Percentiles rank a stretch among this genome's conserved stretches.
phyloP scores from a whole-genome alignment of 2,888 invertebrate species.

The Subacronicta megacephala region DNA sequence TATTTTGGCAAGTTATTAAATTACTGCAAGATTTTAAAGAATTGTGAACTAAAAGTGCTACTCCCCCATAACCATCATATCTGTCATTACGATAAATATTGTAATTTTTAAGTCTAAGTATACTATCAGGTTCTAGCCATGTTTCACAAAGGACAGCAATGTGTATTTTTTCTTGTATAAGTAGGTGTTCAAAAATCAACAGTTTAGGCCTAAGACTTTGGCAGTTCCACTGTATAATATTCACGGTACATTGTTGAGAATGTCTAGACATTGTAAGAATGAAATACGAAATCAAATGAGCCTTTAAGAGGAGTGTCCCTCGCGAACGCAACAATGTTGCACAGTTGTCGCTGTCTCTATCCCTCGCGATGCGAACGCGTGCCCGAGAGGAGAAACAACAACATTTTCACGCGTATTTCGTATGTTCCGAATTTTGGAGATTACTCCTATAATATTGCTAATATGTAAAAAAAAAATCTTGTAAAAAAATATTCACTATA shows the following conservation, averaged over 20 bases:
- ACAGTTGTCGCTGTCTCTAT: too few relatives aligned
- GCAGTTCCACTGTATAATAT: conserved; percentile 51
- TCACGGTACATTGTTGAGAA: conserved; percentile 1
- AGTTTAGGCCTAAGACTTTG: conserved; percentile 53
- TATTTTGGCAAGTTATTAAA: background rate
- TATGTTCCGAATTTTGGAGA: too few relatives aligned
- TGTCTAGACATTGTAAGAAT: conserved; percentile 1
- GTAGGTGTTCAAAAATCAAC: conserved; percentile 28
- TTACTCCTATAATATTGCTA: too few relatives aligned
- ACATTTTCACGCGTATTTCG: too few relatives aligned
- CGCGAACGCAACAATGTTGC: too few relatives aligned
- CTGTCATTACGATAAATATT: conserved; percentile 47
- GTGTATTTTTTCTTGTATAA: conserved; percentile 49
- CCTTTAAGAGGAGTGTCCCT: too few relatives aligned
- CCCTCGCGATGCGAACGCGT: too few relatives aligned
- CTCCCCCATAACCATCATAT: conserved; percentile 42
- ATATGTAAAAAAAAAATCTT: too few relatives aligned
- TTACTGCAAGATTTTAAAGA: background rate
- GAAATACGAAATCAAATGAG: conserved; percentile 1
- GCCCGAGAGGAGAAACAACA: too few relatives aligned
- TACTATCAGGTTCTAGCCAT: conserved; percentile 41
- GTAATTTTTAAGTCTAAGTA: conserved; percentile 39
- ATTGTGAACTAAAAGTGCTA: background rate
- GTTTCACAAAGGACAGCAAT: conserved; percentile 53
- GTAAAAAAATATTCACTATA: too few relatives aligned